Base-by-base conservation (phyloP, 2,113 vertebrate genomes). In the Dasyprocta punctata region DNA sequence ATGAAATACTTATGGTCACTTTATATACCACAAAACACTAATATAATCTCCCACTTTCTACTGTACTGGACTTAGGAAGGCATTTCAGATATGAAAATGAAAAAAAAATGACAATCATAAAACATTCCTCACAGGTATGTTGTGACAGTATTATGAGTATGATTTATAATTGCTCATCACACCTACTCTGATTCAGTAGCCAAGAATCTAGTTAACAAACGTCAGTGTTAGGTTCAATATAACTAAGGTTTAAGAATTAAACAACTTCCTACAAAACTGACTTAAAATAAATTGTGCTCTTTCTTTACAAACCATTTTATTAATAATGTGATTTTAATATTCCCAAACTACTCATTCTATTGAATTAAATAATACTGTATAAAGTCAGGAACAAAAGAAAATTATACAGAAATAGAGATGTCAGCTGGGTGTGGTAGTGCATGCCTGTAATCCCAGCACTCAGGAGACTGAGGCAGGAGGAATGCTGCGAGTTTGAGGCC, bases 311-410 rank as follows among this genome's bases (percentile, higher is more conserved):
- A 47, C 4, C 8, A 84, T 89, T 84, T 92, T 82, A 60, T 60
- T 83, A 82, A 87, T 52, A 94, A 88, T 19, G 19, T 30, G 82
- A 73, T 93, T 93, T 87, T 38, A 91, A 65, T 87, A 83, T 30
- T 83, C 41, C n/a, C 49, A 90, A 71, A 93, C 7, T 73, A 49
- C 30, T 89, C 33, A 73, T 89, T 81, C 52, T 30, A 3, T 52
- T 95, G 61, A 54, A 75, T 84, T 61, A 86, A 86, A 58, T 54
- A 83, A 36, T 58, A 47, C 4, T 69, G 4, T 47, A 36, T 44
- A 36, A 89, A 86, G 26, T 73, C 0, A 69, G 36, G 4, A 13
- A 17, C 16, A 86, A 92, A 0, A 95, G 60, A 92, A 80, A 95
- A 94, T 17, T 17, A 49, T 24, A 88, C 10, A 84, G 20, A 94